These are phyloP conservation scores for Graptemys geographica DNA, from an alignment of 2,797 vertebrate genomes.

Conservation along the genomic window DNA sequence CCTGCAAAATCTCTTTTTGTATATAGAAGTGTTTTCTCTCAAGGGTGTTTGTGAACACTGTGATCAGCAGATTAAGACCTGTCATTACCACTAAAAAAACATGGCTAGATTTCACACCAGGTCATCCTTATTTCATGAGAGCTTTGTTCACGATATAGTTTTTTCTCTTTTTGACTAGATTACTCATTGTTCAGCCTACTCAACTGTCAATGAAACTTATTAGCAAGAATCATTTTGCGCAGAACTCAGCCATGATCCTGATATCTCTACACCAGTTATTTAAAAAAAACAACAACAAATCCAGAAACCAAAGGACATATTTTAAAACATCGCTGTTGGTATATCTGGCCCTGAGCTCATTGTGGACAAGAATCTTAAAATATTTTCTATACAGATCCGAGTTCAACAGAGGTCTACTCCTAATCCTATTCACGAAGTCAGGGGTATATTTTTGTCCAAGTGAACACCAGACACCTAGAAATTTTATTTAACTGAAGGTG, in stretches of 20 bases:
- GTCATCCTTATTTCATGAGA: constrained; percentile 43
- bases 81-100: constrained; percentile 52
- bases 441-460: not conserved
- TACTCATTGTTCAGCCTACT: constrained; percentile 55
- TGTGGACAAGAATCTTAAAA: not conserved
- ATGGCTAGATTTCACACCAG: not conserved
- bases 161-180: constrained; percentile 58
- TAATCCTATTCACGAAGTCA: not conserved
- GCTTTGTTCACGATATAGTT: constrained; percentile 24
- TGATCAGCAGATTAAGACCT: constrained; percentile 44
- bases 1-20: not conserved
- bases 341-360: not conserved
- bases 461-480: not conserved
- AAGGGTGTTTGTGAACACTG: not conserved
- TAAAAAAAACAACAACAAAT: not conserved
- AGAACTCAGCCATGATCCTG: not conserved
- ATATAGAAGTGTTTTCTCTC: constrained; percentile 25
- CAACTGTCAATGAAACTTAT: constrained; percentile 22
- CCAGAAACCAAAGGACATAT: not conserved
- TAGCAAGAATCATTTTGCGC: not conserved
- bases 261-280: not conserved
- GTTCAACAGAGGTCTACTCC: not conserved
- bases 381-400: constrained; percentile 4
- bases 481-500: constrained; percentile 29
- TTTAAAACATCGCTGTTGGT: not conserved